Evolutionary conservation across 2,113 vertebrate species (phyloP).

Genomic region (Cariama cristata): DNA sequence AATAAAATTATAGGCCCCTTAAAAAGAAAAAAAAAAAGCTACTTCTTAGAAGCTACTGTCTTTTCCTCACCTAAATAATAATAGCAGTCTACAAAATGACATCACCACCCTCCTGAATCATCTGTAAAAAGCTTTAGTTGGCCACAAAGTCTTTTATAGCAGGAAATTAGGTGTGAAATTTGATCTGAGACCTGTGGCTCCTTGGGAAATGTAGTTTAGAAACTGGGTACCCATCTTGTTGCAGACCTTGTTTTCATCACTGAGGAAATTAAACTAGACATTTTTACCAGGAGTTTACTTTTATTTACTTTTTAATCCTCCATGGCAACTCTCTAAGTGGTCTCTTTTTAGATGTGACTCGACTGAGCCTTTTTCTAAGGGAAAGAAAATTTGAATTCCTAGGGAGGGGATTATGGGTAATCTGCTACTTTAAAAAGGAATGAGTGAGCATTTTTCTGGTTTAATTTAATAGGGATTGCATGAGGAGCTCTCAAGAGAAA

Average conservation of each 20-base stretch:
- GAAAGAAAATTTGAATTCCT: constrained; percentile 17
- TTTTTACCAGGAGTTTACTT: neutral
- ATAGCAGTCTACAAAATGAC: neutral
- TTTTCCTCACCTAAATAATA: neutral
- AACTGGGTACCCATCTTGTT: neutral
- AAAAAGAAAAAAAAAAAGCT: neutral
- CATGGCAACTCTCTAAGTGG: neutral
- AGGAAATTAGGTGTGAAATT: neutral
- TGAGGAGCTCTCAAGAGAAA: neutral
- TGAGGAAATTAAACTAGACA: neutral
- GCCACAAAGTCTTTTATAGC: neutral
- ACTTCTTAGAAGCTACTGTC: rapidly evolving
- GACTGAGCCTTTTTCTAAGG: neutral
- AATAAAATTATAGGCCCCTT: neutral
- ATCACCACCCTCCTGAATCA: neutral
- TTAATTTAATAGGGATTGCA: neutral
- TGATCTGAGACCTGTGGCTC: neutral
- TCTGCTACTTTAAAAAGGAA: neutral
- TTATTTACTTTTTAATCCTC: neutral
- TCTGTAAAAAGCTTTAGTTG: neutral
- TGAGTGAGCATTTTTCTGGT: neutral
- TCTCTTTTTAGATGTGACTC: neutral
- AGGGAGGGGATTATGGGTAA: neutral
- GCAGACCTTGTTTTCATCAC: neutral
- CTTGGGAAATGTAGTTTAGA: constrained; percentile 19